These are phyloP conservation scores for Cremastobaeus sp. DNA, from an alignment of 2,888 invertebrate genomes.

Conservation along the genomic window DNA sequence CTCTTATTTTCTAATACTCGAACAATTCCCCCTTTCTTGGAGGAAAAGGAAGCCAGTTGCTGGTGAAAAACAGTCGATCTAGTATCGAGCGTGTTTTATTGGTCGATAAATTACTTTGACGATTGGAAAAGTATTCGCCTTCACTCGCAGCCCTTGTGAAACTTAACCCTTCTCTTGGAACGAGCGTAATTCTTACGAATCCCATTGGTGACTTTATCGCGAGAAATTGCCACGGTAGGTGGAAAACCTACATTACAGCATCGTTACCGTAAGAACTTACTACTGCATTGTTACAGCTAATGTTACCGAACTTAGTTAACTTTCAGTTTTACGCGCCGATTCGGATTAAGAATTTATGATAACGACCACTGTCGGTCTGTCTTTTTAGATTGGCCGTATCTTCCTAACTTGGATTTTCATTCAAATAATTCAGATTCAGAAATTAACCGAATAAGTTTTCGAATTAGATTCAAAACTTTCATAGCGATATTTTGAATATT, in stretches of 20 bases:
- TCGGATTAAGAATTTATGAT: constrained; percentile 78
- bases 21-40: constrained; percentile 3
- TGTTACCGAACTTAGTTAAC: constrained; percentile 76
- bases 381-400: constrained; percentile 41
- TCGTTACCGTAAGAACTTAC: constrained; percentile 77
- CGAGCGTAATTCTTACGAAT: constrained; percentile 75
- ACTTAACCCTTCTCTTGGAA: constrained; percentile 67
- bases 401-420: constrained; percentile 51
- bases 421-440: constrained; percentile 33
- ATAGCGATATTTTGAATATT: neutral
- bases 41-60: constrained; percentile 24
- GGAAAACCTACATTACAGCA: constrained; percentile 75
- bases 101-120: constrained; percentile 39
- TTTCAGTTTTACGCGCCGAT: constrained; percentile 78
- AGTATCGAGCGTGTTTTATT: constrained; percentile 26
- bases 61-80: no score
- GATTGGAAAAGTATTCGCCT: constrained; percentile 54
- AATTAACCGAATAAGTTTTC: constrained; percentile 26
- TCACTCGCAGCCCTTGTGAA: constrained; percentile 42
- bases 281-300: constrained; percentile 76
- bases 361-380: constrained; percentile 68
- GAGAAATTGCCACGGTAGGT: constrained; percentile 73
- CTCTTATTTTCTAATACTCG: constrained; percentile 40
- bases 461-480: no score
- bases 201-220: constrained; percentile 78